Percentiles rank a stretch among this genome's conserved stretches.
phyloP scores from a whole-genome alignment of 1,140 invertebrate genomes.

The Drosophila triauraria region DNA sequence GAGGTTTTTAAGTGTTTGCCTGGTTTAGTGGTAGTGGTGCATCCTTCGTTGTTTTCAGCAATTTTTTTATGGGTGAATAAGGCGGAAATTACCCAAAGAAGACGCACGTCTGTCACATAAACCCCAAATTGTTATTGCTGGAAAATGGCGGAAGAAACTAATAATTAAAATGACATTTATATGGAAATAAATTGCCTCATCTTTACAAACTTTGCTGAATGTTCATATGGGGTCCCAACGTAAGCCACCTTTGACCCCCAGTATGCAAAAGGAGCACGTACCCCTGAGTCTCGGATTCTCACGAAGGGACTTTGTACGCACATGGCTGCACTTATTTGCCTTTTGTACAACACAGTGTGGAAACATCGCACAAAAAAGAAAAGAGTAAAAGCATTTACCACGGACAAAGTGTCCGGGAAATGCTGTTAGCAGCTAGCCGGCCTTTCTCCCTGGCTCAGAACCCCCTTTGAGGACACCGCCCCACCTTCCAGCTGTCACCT shows the following conservation, averaged over 20 bases:
- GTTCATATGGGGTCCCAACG: neutral
- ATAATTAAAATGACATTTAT: neutral
- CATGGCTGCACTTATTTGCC: conserved; percentile 34
- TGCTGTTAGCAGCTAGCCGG: conserved; percentile 44
- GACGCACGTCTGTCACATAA: neutral
- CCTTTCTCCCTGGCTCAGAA: conserved; percentile 16
- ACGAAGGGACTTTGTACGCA: conserved; percentile 19
- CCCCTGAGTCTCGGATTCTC: conserved; percentile 12
- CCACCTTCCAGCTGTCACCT: conserved; percentile 25
- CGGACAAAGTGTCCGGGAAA: conserved; percentile 56
- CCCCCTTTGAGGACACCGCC: neutral
- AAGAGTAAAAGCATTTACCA: conserved; percentile 54
- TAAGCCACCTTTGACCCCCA: conserved; percentile 9
- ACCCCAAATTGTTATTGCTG: neutral
- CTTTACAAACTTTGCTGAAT: neutral
- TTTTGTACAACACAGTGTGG: conserved; percentile 29
- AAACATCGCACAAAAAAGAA: conserved; percentile 5
- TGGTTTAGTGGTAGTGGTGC: conserved; percentile 11
- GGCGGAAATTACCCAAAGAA: neutral
- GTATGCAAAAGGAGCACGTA: conserved; percentile 17
- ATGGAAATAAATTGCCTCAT: neutral
- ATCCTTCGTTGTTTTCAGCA: conserved; percentile 9
- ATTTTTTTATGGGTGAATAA: neutral
- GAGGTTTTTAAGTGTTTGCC: conserved; percentile 43
- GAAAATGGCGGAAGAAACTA: neutral